These are phyloP conservation scores for Protonemura montana DNA, from an alignment of 2,888 invertebrate species.

Conservation along the genomic window DNA sequence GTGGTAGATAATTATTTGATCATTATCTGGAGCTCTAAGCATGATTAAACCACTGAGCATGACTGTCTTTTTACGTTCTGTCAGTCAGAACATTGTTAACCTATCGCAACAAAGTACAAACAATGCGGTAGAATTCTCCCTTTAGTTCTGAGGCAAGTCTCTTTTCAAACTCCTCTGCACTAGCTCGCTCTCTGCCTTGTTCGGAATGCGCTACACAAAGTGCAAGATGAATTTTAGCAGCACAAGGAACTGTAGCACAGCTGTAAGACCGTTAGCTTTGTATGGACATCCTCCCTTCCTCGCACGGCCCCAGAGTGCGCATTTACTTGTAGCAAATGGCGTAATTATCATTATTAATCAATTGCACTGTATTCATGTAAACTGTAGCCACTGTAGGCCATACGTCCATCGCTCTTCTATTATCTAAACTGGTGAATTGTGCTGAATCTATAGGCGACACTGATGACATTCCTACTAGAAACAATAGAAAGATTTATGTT, in stretches of 20 bases:
- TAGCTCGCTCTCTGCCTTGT: background rate
- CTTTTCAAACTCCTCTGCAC: background rate
- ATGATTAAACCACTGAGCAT: background rate
- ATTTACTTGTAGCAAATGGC: conserved; percentile 19
- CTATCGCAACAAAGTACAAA: background rate
- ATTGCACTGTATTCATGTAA: conserved; percentile 20
- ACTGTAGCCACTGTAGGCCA: conserved; percentile 26
- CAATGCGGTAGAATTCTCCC: background rate
- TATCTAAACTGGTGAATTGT: conserved; percentile 30
- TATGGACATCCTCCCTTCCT: background rate
- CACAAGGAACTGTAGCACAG: background rate
- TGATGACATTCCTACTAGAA: conserved; percentile 18
- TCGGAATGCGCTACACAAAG: background rate
- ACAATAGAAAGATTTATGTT: conserved; percentile 42
- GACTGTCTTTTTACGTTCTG: background rate
- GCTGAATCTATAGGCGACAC: conserved; percentile 17
- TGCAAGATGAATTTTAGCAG: background rate
- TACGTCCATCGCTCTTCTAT: conserved; percentile 38
- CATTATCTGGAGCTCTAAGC: background rate
- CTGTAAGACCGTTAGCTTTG: background rate
- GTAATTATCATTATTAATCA: conserved; percentile 35
- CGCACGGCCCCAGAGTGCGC: background rate
- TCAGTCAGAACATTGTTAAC: background rate
- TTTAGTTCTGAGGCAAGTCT: background rate
- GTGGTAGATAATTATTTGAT: background rate